Percentiles rank a stretch among this genome's conserved stretches.
Evolutionary conservation across 2,888 invertebrate species (phyloP).

Genomic region (Palloptera scutellata): DNA sequence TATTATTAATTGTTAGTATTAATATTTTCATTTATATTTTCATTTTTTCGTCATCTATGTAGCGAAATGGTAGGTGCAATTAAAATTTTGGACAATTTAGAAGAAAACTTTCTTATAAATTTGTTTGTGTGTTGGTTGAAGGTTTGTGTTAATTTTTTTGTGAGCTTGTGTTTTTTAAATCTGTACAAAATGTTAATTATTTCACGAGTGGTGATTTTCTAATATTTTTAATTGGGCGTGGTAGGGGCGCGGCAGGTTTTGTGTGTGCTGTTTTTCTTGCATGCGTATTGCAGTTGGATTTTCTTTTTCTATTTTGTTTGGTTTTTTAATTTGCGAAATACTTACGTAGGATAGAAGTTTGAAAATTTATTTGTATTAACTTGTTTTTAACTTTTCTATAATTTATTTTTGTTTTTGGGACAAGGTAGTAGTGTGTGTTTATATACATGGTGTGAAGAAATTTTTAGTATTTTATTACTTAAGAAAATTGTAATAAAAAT

Average conservation of each 20-base stretch:
- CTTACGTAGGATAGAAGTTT: too few species aligned
- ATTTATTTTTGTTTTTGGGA: too few species aligned
- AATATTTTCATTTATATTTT: too few species aligned
- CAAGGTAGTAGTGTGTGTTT: too few species aligned
- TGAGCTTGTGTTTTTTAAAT: slow-evolving; percentile 17
- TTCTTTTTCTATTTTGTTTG: slow-evolving; percentile 12
- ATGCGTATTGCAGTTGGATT: slow-evolving; percentile 8
- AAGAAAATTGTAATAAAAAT: too few species aligned
- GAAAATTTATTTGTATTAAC: too few species aligned
- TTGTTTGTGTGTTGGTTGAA: slow-evolving; percentile 13
- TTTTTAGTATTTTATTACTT: too few species aligned
- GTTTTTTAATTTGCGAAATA: background rate
- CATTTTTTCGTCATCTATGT: slow-evolving; percentile 16
- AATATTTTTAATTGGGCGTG: slow-evolving; percentile 2
- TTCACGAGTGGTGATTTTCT: background rate
- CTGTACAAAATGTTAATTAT: slow-evolving; percentile 12
- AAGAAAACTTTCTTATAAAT: slow-evolving; percentile 8
- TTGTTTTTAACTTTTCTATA: too few species aligned
- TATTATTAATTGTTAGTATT: slow-evolving; percentile 1
- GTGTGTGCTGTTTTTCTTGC: slow-evolving; percentile 31
- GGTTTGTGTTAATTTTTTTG: slow-evolving; percentile 4
- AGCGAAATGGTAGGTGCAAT: slow-evolving; percentile 25
- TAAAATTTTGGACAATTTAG: slow-evolving; percentile 18
- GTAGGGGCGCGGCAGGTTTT: slow-evolving; percentile 17
- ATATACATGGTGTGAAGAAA: too few species aligned